Percentiles rank a stretch among this genome's conserved stretches.
Evolutionary conservation across 2,888 invertebrate genomes (phyloP).

Genomic region (Mactromeris polynyma): DNA sequence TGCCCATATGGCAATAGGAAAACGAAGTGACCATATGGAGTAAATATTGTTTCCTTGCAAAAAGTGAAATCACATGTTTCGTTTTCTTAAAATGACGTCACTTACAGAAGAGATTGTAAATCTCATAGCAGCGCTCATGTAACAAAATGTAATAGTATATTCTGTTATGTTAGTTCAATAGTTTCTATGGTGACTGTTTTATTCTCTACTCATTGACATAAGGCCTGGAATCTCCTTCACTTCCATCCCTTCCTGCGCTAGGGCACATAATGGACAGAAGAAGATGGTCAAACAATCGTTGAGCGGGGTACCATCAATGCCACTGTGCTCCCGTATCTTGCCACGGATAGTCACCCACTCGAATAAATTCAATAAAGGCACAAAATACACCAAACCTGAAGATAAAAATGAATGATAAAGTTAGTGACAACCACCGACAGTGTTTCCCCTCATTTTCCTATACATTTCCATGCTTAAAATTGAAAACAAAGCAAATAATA

Average conservation of each 20-base stretch:
- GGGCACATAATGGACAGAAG: slow-evolving; percentile 80
- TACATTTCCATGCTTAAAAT: too few species aligned
- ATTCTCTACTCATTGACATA: slow-evolving; percentile 76
- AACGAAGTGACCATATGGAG: too few species aligned
- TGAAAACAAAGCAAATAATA: too few species aligned
- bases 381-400: slow-evolving; percentile 76
- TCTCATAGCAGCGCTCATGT: too few species aligned
- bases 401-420: neutral
- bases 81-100: too few species aligned
- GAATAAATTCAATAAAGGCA: slow-evolving; percentile 79
- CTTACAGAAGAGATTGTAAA: too few species aligned
- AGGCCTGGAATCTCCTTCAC: slow-evolving; percentile 68
- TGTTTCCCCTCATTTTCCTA: neutral
- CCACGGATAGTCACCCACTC: slow-evolving; percentile 76
- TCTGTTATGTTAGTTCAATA: too few species aligned
- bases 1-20: too few species aligned
- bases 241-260: slow-evolving; percentile 82
- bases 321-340: slow-evolving; percentile 82
- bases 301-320: slow-evolving; percentile 77
- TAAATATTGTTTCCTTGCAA: too few species aligned
- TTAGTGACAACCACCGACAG: neutral
- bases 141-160: too few species aligned
- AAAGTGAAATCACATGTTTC: too few species aligned
- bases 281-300: slow-evolving; percentile 78
- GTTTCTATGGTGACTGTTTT: slow-evolving; percentile 2